Evolutionary conservation across 2,797 vertebrate genomes (phyloP).

Genomic region (Rhincodon typus): DNA sequence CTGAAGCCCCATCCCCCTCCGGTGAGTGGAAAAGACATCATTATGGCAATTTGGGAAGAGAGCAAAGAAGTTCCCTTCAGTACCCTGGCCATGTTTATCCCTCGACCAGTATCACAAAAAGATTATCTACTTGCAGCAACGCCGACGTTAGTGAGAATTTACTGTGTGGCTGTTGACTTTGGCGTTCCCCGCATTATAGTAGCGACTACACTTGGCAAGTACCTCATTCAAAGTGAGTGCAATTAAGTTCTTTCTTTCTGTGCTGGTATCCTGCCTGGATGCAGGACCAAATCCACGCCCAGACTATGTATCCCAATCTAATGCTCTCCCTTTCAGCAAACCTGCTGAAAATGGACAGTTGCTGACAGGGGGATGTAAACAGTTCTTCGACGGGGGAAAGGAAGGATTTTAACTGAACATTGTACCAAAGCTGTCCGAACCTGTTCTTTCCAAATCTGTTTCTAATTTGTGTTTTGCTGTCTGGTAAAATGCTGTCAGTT

Average conservation of each 20-base stretch:
- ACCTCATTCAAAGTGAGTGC: background rate
- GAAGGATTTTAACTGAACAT: background rate
- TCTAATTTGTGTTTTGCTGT: background rate
- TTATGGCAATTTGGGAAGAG: background rate
- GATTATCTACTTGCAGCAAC: background rate
- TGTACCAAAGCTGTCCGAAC: too few relatives aligned
- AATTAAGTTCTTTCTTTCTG: background rate
- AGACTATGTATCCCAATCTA: background rate
- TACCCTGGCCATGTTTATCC: background rate
- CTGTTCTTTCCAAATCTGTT: background rate
- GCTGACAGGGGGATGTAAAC: background rate
- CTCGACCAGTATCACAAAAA: background rate
- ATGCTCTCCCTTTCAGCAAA: background rate
- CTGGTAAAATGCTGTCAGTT: background rate
- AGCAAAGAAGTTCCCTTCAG: background rate
- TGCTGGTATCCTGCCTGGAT: background rate
- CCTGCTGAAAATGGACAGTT: background rate
- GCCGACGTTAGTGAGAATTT: background rate
- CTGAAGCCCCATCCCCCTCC: too few relatives aligned
- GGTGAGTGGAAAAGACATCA: background rate
- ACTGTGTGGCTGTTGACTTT: background rate
- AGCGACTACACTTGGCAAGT: background rate
- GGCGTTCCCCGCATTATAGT: background rate
- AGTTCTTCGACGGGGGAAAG: background rate
- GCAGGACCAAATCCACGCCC: background rate